A percentile compares a stretch with the other conserved stretches of the same genome.
These are phyloP conservation scores for Artemisiospiza belli DNA, from an alignment of 2,113 vertebrate genomes.

Conservation along the genomic window DNA sequence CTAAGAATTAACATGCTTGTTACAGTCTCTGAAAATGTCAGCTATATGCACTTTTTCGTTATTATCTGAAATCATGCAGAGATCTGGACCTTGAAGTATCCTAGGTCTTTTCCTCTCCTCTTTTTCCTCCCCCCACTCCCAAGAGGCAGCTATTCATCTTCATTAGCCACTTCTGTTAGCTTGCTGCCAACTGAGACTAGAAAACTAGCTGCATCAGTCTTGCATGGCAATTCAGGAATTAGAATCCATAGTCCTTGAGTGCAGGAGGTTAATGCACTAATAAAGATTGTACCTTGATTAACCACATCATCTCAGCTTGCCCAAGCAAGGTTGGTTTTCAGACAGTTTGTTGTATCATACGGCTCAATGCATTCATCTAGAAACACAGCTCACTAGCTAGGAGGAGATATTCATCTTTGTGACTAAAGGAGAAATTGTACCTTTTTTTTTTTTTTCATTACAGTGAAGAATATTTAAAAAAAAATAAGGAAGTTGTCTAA, in stretches of 20 bases:
- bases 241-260: constrained; percentile 65
- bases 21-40: background rate
- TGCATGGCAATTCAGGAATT: constrained; percentile 66
- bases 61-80: constrained; percentile 51
- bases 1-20: constrained; percentile 47
- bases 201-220: constrained; percentile 66
- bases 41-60: background rate
- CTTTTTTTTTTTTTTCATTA: background rate
- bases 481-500: background rate
- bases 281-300: constrained; percentile 69
- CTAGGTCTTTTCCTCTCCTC: constrained; percentile 32
- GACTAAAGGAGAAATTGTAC: background rate
- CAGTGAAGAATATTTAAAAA: background rate
- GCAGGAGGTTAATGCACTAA: constrained; percentile 69
- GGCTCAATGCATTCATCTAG: constrained; percentile 4
- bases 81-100: constrained; percentile 56
- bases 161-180: constrained; percentile 66
- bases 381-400: background rate
- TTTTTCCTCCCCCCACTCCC: constrained; percentile 30
- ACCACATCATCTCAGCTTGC: constrained; percentile 56
- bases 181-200: constrained; percentile 41
- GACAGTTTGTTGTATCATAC: constrained; percentile 34
- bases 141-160: constrained; percentile 56
- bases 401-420: background rate
- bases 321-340: constrained; percentile 15